These are phyloP conservation scores for Scalopus aquaticus DNA, from an alignment of 2,113 vertebrate genomes.

Conservation along the genomic window DNA sequence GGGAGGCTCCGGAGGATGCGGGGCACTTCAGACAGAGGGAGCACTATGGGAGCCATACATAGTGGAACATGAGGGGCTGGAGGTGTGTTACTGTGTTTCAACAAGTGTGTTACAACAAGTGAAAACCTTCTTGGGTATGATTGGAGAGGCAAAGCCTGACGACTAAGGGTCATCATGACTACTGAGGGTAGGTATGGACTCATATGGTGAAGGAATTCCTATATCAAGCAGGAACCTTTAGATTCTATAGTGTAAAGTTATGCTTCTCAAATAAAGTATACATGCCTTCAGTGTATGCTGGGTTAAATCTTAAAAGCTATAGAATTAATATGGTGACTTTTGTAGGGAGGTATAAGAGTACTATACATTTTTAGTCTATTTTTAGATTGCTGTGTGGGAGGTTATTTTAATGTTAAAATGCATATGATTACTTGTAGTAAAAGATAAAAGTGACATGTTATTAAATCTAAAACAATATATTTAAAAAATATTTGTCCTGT, in stretches of 20 bases:
- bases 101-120: background rate
- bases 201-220: background rate
- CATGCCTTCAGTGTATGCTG: background rate
- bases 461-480: background rate
- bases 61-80: background rate
- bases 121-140: accelerated
- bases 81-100: background rate
- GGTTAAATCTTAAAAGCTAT: background rate
- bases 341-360: background rate
- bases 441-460: background rate
- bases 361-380: background rate
- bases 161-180: too few relatives aligned
- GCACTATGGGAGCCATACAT: accelerated
- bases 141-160: background rate
- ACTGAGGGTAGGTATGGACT: background rate
- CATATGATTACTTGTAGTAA: background rate
- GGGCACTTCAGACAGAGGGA: background rate
- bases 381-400: background rate
- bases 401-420: background rate
- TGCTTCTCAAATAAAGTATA: background rate
- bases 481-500: background rate
- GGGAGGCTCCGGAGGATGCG: accelerated
- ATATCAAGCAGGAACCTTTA: background rate
- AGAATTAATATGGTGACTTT: background rate
- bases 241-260: background rate